These are phyloP conservation scores for Limnephilus lunatus DNA, from an alignment of 2,888 invertebrate genomes.

Conservation along the genomic window DNA sequence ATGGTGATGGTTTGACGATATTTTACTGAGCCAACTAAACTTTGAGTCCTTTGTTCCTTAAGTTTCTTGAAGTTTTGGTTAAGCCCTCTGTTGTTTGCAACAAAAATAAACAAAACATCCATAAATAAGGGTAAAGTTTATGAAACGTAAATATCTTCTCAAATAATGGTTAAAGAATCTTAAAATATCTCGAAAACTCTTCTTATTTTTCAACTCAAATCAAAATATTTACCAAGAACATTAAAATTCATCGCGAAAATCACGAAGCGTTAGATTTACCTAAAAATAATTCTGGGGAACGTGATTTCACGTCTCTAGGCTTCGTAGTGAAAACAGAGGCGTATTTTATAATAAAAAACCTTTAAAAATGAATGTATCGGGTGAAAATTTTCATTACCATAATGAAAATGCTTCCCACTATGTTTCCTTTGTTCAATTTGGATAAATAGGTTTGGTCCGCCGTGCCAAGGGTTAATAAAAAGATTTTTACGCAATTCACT, in stretches of 20 bases:
- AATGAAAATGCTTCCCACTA: background rate
- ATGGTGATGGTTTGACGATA: too few relatives aligned
- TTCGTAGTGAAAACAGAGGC: background rate
- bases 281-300: background rate
- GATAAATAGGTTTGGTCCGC: background rate
- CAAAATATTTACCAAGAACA: background rate
- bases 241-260: background rate
- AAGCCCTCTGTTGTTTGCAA: background rate
- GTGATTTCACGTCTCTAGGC: background rate
- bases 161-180: background rate
- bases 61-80: background rate
- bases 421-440: conserved; percentile 7
- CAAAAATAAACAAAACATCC: background rate
- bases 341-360: background rate
- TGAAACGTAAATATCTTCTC: too few relatives aligned
- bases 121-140: too few relatives aligned
- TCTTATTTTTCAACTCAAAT: background rate
- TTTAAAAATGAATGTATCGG: background rate
- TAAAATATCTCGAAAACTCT: background rate
- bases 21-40: background rate
- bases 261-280: background rate
- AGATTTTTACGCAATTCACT: conserved; percentile 25
- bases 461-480: background rate
- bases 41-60: background rate
- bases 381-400: background rate